Evolutionary conservation across 1,140 invertebrate genomes (phyloP).

Genomic region (Magallana ariakensis): DNA sequence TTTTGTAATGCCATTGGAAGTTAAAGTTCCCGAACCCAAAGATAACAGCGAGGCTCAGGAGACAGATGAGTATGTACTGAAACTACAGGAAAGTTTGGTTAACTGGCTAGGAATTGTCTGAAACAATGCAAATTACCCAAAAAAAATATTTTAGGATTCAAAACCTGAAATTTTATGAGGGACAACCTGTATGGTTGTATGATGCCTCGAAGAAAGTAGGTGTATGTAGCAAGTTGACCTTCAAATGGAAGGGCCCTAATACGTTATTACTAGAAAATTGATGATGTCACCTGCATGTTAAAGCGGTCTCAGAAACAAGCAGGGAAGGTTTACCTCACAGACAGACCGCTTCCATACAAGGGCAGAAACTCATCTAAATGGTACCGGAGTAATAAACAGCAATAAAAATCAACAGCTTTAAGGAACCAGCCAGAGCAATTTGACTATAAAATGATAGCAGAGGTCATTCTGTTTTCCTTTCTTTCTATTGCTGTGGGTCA

Average conservation of each 20-base stretch:
- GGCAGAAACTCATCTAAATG: constrained; percentile 43
- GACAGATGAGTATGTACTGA: constrained; percentile 35
- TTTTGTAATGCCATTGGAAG: constrained; percentile 33
- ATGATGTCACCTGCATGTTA: constrained; percentile 42
- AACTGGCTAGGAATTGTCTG: constrained; percentile 45
- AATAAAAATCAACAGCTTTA: no score
- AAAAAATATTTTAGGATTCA: constrained; percentile 47
- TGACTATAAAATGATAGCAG: no score
- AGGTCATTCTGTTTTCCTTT: no score
- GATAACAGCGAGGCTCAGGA: neutral
- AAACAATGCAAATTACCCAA: constrained; percentile 53
- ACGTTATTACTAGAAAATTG: constrained; percentile 48
- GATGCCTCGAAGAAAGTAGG: constrained; percentile 49
- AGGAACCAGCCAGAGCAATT: no score
- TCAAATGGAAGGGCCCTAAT: constrained; percentile 49
- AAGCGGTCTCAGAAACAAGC: constrained; percentile 6
- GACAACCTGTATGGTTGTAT: constrained; percentile 57
- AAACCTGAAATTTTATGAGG: constrained; percentile 39
- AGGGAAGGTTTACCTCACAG: constrained; percentile 41
- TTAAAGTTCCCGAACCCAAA: constrained; percentile 13
- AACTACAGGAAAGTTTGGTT: constrained; percentile 38
- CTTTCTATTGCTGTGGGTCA: no score
- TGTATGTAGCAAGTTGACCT: constrained; percentile 57
- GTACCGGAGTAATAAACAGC: no score
- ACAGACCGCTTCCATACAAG: constrained; percentile 42